These are phyloP conservation scores for Boloria selene DNA, from an alignment of 2,888 invertebrate genomes.

Conservation along the genomic window DNA sequence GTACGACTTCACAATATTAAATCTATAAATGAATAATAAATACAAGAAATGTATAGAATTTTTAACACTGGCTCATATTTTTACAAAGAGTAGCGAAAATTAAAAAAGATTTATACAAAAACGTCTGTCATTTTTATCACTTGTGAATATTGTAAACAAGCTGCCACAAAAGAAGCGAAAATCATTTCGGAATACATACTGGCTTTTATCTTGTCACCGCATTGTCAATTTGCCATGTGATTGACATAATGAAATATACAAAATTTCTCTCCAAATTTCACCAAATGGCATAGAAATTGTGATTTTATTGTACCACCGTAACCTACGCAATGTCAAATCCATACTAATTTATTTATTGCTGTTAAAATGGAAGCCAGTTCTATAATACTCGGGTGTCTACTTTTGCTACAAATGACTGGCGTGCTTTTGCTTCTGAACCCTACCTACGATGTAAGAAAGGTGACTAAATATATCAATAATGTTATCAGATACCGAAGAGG, in stretches of 20 bases:
- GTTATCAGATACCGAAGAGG: constrained; percentile 46
- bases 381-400: constrained; percentile 52
- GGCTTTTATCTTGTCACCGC: constrained; percentile 43
- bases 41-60: too few relatives aligned
- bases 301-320: constrained; percentile 5
- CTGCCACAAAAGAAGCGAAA: constrained; percentile 48
- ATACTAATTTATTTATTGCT: constrained; percentile 27
- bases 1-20: too few relatives aligned
- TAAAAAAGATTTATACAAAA: constrained; percentile 1
- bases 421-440: constrained; percentile 66
- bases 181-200: constrained; percentile 51
- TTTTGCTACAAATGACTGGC: constrained; percentile 63
- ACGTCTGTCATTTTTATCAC: constrained; percentile 10
- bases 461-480: constrained; percentile 50
- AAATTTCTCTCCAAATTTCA: constrained; percentile 16
- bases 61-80: background rate
- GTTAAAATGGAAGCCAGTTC: constrained; percentile 61
- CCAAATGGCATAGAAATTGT: constrained; percentile 17
- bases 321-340: constrained; percentile 49
- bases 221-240: constrained; percentile 49
- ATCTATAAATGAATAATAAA: too few relatives aligned
- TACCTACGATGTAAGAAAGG: constrained; percentile 57
- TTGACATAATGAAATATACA: constrained; percentile 34
- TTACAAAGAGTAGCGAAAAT: background rate
- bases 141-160: constrained; percentile 22